Evolutionary conservation across 1,140 invertebrate species (phyloP).

Genomic region (Aphis gossypii): DNA sequence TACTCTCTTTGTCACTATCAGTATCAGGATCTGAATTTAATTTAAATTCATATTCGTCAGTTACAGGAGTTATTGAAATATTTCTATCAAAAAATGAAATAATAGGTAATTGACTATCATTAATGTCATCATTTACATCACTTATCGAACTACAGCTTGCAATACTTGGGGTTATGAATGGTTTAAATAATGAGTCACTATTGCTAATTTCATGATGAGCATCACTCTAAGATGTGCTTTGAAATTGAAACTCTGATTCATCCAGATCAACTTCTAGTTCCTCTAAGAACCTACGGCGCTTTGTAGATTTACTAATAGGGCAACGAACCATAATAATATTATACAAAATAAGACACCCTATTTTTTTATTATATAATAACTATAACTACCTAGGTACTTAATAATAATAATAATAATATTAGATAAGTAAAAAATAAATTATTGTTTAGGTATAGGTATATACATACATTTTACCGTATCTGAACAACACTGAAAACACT

Average conservation of each 20-base stretch:
- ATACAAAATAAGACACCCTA: not conserved
- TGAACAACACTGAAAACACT: too few relatives aligned
- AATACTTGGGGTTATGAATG: not conserved
- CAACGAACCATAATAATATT: not conserved
- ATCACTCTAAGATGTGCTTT: not conserved
- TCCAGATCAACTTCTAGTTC: not conserved
- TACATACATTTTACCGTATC: too few relatives aligned
- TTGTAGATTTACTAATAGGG: not conserved
- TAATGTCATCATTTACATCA: not conserved
- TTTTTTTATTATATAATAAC: too few relatives aligned
- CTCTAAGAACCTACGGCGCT: not conserved
- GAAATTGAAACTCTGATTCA: not conserved
- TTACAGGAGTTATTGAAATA: not conserved
- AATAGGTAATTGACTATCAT: not conserved
- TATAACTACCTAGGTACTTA: too few relatives aligned
- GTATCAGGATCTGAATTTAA: not conserved
- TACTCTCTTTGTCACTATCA: not conserved
- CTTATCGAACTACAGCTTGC: not conserved
- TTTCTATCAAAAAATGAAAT: not conserved
- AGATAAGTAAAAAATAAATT: not conserved
- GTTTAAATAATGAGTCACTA: not conserved
- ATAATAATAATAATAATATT: too few relatives aligned
- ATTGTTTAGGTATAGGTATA: too few relatives aligned
- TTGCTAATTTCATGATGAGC: too few relatives aligned
- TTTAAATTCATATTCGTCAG: not conserved